Evolutionary conservation across 2,888 invertebrate species (phyloP).

Genomic region (Ophioninae sp.): DNA sequence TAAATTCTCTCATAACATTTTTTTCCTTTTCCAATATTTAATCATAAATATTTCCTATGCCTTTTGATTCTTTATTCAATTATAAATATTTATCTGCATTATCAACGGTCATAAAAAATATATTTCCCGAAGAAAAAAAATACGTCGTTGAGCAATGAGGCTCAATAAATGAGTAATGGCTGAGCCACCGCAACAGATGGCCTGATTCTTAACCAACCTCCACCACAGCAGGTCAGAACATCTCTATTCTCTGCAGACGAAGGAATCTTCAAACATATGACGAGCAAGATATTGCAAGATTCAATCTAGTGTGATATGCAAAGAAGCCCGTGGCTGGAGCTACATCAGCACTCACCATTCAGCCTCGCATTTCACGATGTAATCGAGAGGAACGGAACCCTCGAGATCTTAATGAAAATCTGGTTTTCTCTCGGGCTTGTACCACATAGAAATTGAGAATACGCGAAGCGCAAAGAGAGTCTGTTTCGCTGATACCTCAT

Average conservation of each 20-base stretch:
- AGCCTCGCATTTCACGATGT: background rate
- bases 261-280: slow-evolving; percentile 20
- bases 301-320: slow-evolving; percentile 30
- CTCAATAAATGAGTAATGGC: background rate
- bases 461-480: background rate
- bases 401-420: slow-evolving; percentile 59
- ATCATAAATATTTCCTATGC: no score
- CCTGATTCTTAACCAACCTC: background rate
- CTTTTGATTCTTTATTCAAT: background rate
- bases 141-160: background rate
- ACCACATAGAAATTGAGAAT: background rate
- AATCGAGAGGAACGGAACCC: slow-evolving; percentile 11
- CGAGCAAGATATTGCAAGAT: slow-evolving; percentile 32
- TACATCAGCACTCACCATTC: background rate
- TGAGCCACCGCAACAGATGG: background rate
- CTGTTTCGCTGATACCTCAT: background rate
- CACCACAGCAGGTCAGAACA: background rate
- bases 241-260: background rate
- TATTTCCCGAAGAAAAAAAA: background rate
- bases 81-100: background rate
- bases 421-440: slow-evolving; percentile 7
- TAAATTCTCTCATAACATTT: background rate
- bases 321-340: background rate
- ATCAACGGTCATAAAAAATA: background rate
- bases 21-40: no score